Evolutionary conservation across 2,888 invertebrate species (phyloP), one percentile per base, ranked within the genome.

Genomic region (Hypsopygia costalis): DNA sequence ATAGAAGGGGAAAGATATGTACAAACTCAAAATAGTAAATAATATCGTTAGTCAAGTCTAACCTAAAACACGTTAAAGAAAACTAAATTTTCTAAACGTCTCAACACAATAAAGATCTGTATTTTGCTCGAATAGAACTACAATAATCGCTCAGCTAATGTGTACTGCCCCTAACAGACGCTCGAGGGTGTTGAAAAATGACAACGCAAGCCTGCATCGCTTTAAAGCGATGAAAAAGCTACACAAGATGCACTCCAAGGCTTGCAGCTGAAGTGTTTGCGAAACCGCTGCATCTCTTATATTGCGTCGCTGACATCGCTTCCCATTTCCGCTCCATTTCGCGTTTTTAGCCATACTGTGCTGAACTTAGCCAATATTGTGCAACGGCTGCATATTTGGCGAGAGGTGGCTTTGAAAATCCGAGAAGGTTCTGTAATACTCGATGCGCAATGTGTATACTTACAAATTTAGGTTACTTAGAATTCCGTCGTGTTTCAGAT

Each of bases 251-350:
- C 66, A 63, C 65, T 69, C 53, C 50, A 49, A 52, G 47, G 50
- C 56, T 55, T 66, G 62, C 55, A 52, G 41, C 49, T 54, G 65
- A 62, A 69, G 48, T 71, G 68, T 74, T 73, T 74, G 67, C 67
- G 58, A 25, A 51, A 37, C 38, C 37, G 36, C 37, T 42, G 38
- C 46, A 44, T 38, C 42, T 36, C 34, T 36, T 50, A 69, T 76
- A 77, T 75, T 73, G 66, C 65, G 55, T 52, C 54, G 56, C 60
- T 67, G 71, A 70, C 75, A 72, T 59, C 55, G 68, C 66, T 64
- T 50, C 65, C 70, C 57, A 69, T 72, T 75, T 78, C 76, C 76
- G 71, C 63, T 65, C 65, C 52, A 71, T 70, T 75, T 64, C 55
- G 48, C 58, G 62, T 71, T 69, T 79, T 77, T 77, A 68, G 52